These are phyloP conservation scores for Coelogynopora nodosa DNA, from an alignment of 2,888 invertebrate species.

Conservation along the genomic window DNA sequence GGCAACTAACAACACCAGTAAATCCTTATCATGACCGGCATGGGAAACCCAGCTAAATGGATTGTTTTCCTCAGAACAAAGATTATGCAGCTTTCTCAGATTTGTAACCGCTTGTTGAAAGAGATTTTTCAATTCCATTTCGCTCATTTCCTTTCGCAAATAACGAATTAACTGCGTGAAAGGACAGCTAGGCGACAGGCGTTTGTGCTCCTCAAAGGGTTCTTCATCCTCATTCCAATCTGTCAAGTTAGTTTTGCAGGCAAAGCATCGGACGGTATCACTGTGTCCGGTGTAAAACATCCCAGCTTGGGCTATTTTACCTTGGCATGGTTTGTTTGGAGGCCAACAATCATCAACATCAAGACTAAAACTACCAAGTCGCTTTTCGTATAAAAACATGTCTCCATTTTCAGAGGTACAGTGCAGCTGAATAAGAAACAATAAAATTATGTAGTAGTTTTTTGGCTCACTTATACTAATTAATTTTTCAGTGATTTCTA, in stretches of 20 bases:
- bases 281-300: not conserved
- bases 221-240: not conserved
- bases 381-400: not conserved
- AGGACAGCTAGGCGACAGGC: not conserved
- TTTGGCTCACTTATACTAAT: too few species aligned
- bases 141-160: not conserved
- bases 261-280: not conserved
- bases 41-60: not conserved
- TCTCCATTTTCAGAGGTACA: not conserved
- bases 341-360: not conserved
- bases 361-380: not conserved
- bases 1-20: not conserved
- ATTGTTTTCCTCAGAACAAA: not conserved
- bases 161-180: not conserved
- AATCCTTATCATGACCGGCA: not conserved
- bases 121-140: not conserved
- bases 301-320: not conserved
- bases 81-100: not conserved
- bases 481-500: too few species aligned
- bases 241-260: not conserved
- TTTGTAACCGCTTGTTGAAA: not conserved
- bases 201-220: not conserved
- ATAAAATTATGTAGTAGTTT: too few species aligned
- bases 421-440: too few species aligned
- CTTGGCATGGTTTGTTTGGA: not conserved